These are phyloP conservation scores for Amphiprion percula DNA, from an alignment of 2,113 vertebrate species.

Conservation along the genomic window DNA sequence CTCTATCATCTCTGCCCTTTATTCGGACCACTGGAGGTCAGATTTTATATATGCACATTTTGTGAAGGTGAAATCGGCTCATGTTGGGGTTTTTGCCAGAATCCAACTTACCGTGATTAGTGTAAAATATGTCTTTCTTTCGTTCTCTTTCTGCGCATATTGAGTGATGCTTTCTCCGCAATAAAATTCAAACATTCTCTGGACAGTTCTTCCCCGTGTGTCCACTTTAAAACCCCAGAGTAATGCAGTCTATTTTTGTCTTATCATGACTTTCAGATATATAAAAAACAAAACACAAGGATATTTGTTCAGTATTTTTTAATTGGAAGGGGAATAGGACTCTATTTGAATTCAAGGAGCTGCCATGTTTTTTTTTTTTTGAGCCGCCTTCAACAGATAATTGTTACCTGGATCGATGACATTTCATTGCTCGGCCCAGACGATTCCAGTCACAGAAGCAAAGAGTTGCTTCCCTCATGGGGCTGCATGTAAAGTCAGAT, in stretches of 20 bases:
- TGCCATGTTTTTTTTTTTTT: constrained; percentile 22
- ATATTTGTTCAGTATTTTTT: background rate
- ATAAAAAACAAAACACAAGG: background rate
- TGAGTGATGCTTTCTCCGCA: constrained; percentile 9
- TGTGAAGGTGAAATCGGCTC: constrained; percentile 1
- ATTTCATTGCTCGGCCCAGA: constrained; percentile 8
- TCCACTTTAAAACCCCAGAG: background rate
- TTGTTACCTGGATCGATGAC: constrained; percentile 51
- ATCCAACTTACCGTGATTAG: background rate
- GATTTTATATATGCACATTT: background rate
- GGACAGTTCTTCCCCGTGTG: background rate
- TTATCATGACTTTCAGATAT: background rate
- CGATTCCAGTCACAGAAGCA: constrained; percentile 26
- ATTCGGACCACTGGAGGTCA: constrained; percentile 42
- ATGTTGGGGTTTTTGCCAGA: background rate
- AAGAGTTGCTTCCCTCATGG: constrained; percentile 20
- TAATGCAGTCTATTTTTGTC: background rate
- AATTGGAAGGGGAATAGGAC: constrained; percentile 42
- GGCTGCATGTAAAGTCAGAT: constrained; percentile 30
- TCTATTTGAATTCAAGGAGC: constrained; percentile 38
- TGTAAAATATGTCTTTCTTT: background rate
- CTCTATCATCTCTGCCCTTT: constrained; percentile 54
- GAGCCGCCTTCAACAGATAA: constrained; percentile 33
- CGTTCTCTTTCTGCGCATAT: no score
- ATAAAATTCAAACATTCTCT: constrained; percentile 11